Evolutionary conservation across 1,140 invertebrate species (phyloP).

Genomic region (Hypothenemus hampei): DNA sequence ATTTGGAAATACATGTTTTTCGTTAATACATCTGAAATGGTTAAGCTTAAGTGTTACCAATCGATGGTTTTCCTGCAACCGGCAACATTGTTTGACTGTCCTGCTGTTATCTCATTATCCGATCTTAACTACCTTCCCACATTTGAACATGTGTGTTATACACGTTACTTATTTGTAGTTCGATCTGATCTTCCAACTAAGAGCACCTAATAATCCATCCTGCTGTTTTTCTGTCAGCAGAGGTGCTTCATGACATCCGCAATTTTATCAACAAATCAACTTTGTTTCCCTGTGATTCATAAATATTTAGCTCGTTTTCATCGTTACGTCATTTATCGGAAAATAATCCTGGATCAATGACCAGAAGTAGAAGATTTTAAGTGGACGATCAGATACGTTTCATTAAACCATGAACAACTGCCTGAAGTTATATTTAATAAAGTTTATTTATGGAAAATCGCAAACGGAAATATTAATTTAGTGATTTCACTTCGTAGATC

Average conservation of each 20-base stretch:
- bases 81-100: slow-evolving; percentile 11
- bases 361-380: too few species aligned
- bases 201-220: slow-evolving; percentile 26
- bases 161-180: slow-evolving; percentile 30
- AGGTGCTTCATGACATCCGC: slow-evolving; percentile 15
- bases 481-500: neutral
- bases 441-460: neutral
- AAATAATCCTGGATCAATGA: too few species aligned
- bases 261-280: too few species aligned
- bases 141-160: slow-evolving; percentile 31
- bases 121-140: slow-evolving; percentile 30
- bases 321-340: too few species aligned
- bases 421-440: neutral
- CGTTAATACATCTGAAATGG: too few species aligned
- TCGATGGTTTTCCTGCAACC: slow-evolving; percentile 2
- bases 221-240: slow-evolving; percentile 15
- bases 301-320: too few species aligned
- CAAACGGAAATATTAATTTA: neutral
- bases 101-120: slow-evolving; percentile 11
- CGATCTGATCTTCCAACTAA: slow-evolving; percentile 24
- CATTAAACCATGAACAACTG: too few species aligned
- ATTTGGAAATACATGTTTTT: too few species aligned
- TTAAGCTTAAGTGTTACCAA: too few species aligned
- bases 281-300: too few species aligned
- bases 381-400: too few species aligned